Percentiles rank a stretch among this genome's conserved stretches.
These are phyloP conservation scores for Discoglossus pictus DNA, from an alignment of 2,797 vertebrate genomes.

Conservation along the genomic window DNA sequence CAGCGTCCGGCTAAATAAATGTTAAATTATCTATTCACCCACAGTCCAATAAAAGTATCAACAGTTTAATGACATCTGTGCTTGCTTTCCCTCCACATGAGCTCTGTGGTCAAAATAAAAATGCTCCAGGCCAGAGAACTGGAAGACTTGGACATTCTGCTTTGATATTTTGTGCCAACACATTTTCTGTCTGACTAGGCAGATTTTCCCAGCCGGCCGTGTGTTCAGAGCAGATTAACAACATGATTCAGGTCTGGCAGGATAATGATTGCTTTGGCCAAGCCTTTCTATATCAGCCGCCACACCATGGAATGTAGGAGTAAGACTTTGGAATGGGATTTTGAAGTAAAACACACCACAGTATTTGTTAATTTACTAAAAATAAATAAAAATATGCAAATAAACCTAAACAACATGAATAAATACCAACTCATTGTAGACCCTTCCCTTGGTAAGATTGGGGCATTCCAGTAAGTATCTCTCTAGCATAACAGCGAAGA, in stretches of 20 bases:
- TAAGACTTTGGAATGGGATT: too few relatives aligned
- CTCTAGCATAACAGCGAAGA: too few relatives aligned
- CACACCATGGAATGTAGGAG: conserved; percentile 28
- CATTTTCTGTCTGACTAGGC: conserved; percentile 60
- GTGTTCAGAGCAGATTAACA: conserved; percentile 64
- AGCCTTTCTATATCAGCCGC: conserved; percentile 49
- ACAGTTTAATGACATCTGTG: background rate
- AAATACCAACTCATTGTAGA: too few relatives aligned
- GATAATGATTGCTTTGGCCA: conserved; percentile 53
- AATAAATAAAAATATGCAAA: too few relatives aligned
- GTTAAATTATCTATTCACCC: too few relatives aligned
- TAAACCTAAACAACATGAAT: too few relatives aligned
- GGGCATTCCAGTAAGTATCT: too few relatives aligned
- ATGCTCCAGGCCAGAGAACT: conserved; percentile 25
- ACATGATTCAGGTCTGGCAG: conserved; percentile 49
- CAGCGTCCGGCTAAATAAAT: too few relatives aligned
- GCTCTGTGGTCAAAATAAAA: conserved; percentile 24
- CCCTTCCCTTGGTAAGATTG: too few relatives aligned
- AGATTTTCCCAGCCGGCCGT: conserved; percentile 58
- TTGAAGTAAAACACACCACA: too few relatives aligned
- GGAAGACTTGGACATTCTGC: conserved; percentile 50
- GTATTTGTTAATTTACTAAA: too few relatives aligned
- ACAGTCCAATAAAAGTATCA: too few relatives aligned
- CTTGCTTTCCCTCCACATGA: background rate
- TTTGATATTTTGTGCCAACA: conserved; percentile 58